A percentile compares a stretch with the other conserved stretches of the same genome.
Evolutionary conservation across 2,797 vertebrate genomes (phyloP).

Genomic region (Galagoides demidoff): DNA sequence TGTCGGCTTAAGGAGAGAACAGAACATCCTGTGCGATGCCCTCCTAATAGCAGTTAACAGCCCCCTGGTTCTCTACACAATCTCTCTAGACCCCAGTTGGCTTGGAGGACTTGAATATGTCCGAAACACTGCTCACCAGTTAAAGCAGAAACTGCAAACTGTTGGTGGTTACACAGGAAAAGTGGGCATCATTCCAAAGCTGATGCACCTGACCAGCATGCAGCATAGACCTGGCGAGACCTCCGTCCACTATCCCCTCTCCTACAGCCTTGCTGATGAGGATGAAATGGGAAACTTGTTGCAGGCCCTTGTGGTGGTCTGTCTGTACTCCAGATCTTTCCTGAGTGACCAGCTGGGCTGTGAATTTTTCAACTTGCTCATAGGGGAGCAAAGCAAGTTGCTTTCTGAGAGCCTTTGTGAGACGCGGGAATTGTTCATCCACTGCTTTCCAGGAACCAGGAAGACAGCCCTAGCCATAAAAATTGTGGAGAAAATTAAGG

Average conservation of each 20-base stretch:
- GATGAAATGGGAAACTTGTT: constrained; percentile 66
- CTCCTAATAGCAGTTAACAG: constrained; percentile 73
- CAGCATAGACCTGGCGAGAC: not conserved
- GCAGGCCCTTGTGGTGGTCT: constrained; percentile 74
- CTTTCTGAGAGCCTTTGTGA: constrained; percentile 80
- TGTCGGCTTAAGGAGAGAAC: constrained; percentile 66
- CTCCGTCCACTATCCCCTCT: constrained; percentile 72
- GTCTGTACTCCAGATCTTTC: constrained; percentile 77
- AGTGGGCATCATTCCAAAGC: constrained; percentile 78
- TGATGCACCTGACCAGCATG: constrained; percentile 56
- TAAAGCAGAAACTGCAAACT: constrained; percentile 84
- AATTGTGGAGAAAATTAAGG: constrained; percentile 82
- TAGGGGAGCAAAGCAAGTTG: constrained; percentile 76
- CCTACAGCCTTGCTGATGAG: constrained; percentile 68
- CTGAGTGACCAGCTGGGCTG: constrained; percentile 81
- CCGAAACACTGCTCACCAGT: constrained; percentile 60
- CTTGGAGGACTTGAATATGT: constrained; percentile 39
- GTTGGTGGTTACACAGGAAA: constrained; percentile 76
- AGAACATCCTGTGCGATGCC: constrained; percentile 80
- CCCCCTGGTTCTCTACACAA: constrained; percentile 66
- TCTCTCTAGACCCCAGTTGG: not conserved
- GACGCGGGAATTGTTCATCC: constrained; percentile 79
- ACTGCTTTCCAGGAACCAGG: constrained; percentile 86
- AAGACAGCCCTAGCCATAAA: constrained; percentile 84
- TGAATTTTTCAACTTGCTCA: constrained; percentile 81